Evolutionary conservation across 2,888 invertebrate genomes (phyloP).

Genomic region (Limenitis camilla): DNA sequence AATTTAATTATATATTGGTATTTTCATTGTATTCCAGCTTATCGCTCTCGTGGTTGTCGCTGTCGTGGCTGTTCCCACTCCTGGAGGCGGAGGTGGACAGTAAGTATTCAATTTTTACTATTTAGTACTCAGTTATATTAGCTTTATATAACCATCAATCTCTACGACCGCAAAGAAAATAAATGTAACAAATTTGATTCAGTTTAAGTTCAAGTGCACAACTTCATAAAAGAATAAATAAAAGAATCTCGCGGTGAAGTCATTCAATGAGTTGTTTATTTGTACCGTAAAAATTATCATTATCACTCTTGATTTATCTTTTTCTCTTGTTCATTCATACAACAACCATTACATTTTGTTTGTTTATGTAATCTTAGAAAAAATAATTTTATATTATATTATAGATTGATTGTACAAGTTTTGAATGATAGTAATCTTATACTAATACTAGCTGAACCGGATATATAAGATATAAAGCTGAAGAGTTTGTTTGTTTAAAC

Average conservation of each 20-base stretch:
- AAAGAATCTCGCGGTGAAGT: not conserved
- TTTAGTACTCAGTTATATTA: no score
- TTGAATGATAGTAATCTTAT: no score
- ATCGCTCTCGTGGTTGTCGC: conserved; percentile 51
- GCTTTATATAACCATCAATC: no score
- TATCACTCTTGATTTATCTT: not conserved
- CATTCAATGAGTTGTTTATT: not conserved
- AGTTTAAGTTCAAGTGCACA: conserved; percentile 10
- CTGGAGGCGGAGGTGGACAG: conserved; percentile 62
- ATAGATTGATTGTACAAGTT: no score
- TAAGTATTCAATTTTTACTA: conserved; percentile 36
- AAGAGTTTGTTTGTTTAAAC: no score
- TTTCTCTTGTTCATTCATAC: not conserved
- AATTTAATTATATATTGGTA: not conserved
- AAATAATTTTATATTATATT: no score
- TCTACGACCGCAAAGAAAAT: no score
- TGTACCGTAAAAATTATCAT: not conserved
- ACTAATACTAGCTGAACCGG: no score
- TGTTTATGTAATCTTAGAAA: not conserved
- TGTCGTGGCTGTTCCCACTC: conserved; percentile 52
- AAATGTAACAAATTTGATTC: not conserved
- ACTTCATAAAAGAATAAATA: not conserved
- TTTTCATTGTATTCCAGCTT: conserved; percentile 40
- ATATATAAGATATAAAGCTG: no score
- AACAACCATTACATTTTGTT: not conserved